Base-by-base conservation (phyloP, 1,140 invertebrate genomes). In the Drosophila bipectinata region DNA sequence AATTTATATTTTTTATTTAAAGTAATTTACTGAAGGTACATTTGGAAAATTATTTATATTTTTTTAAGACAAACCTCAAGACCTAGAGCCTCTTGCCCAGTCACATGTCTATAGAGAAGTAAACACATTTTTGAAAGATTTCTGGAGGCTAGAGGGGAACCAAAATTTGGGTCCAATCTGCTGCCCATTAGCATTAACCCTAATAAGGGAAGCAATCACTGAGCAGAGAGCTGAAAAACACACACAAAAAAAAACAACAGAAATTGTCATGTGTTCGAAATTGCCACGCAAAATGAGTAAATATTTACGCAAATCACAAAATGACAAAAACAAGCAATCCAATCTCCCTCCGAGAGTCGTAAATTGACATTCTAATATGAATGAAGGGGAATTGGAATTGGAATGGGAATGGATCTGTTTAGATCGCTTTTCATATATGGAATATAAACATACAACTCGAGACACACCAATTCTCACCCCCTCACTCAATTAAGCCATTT, bases 211-310 rank as follows among this genome's bases (percentile, higher is more conserved):
- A 57, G 53, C 64, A 45, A 68, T 61, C 72, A 61, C 71, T 52
- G 30, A 10, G 15, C 32, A 56, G 41, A 28, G 28, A 26, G 37
- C 26, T 28, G 26, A 12, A 37, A 37, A 18, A 47, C 18, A 24
- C 21, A 45, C 6, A 15, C n/a, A 21, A 18, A 18, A 15, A 45
- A 45, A 45, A 45, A 6, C 32, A 62, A 47, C 72, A 58, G 39
- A 81, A 71, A 85, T 72, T 85, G 83, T 87, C 82, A 87, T 87
- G 82, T 88, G 82, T 63, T 85, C 62, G 60, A 79, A 88, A 87
- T 88, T 87, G 79, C 75, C 72, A 83, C 74, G 79, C 79, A 88
- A 77, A 85, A 72, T 79, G 75, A 66, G 79, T 79, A 88, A 87
- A 79, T 83, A 88, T 87, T 87, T 78, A 82, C 84, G 55, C 60